Percentiles rank a stretch among this genome's conserved stretches.
phyloP scores from a whole-genome alignment of 2,888 invertebrate genomes.

The Pasiphila rectangulata region DNA sequence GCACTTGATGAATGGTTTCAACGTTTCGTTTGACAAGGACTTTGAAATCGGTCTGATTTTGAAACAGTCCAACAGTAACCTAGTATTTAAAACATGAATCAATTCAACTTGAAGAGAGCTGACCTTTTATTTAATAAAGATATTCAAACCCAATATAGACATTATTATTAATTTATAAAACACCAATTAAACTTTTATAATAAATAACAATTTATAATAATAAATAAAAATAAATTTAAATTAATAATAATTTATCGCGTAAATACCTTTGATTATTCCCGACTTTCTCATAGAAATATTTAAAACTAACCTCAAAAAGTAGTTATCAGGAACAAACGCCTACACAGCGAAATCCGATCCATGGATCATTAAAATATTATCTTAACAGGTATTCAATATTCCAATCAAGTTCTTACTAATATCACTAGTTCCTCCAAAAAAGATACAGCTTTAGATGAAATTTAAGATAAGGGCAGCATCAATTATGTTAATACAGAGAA shows the following conservation, averaged over 20 bases:
- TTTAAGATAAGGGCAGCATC: conserved; percentile 33
- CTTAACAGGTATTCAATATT: conserved; percentile 26
- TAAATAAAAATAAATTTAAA: too few relatives aligned
- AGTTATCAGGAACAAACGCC: conserved; percentile 20
- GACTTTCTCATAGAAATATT: conserved; percentile 5
- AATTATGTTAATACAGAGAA: conserved; percentile 34
- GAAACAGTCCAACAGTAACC: conserved; percentile 6
- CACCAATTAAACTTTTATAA: too few relatives aligned
- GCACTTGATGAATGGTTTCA: conserved; percentile 31
- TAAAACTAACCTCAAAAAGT: conserved; percentile 2
- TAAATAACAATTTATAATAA: too few relatives aligned
- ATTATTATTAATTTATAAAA: too few relatives aligned
- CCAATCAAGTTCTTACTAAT: conserved; percentile 23
- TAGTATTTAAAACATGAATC: too few relatives aligned
- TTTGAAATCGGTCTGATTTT: conserved; percentile 11
- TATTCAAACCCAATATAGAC: too few relatives aligned
- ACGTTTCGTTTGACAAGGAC: conserved; percentile 32
- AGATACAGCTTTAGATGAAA: conserved; percentile 29
- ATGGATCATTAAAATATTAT: conserved; percentile 25
- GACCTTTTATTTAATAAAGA: too few relatives aligned
- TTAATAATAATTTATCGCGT: not conserved
- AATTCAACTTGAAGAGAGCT: too few relatives aligned
- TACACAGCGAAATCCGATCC: conserved; percentile 23
- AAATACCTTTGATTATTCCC: not conserved
- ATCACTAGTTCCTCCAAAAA: conserved; percentile 19